These are phyloP conservation scores for Mustela nigripes DNA, from an alignment of 2,113 vertebrate genomes.

Conservation along the genomic window DNA sequence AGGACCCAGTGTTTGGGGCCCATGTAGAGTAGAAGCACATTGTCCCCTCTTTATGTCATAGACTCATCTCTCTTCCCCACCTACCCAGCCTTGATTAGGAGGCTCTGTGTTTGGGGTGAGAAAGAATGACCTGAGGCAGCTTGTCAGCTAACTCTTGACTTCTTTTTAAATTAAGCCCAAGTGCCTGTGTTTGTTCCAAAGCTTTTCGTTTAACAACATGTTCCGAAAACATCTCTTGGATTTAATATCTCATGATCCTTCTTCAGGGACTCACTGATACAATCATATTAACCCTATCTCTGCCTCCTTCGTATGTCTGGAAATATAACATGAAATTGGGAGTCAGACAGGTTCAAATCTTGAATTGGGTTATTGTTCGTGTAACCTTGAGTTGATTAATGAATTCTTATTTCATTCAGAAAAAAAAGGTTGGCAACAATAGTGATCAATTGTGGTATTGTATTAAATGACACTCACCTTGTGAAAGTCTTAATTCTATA, in stretches of 20 bases:
- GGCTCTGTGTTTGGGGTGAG: background rate
- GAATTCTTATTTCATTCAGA: background rate
- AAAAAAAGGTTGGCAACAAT: background rate
- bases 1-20: background rate
- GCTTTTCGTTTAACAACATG: background rate
- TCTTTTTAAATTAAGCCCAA: background rate
- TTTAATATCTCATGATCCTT: background rate
- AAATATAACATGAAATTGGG: background rate
- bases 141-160: background rate
- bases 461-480: background rate
- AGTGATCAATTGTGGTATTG: background rate
- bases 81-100: background rate
- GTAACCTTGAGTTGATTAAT: background rate
- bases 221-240: constrained; percentile 8
- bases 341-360: background rate
- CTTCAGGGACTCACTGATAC: background rate
- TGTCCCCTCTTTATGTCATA: background rate
- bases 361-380: background rate
- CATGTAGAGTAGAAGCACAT: background rate
- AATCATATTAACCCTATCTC: background rate
- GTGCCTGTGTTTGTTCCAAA: background rate
- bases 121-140: background rate
- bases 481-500: background rate
- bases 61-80: background rate
- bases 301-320: background rate